Percentiles rank a stretch among this genome's conserved stretches.
Evolutionary conservation across 2,797 vertebrate genomes (phyloP).

Genomic region (Sebastes taczanowskii): DNA sequence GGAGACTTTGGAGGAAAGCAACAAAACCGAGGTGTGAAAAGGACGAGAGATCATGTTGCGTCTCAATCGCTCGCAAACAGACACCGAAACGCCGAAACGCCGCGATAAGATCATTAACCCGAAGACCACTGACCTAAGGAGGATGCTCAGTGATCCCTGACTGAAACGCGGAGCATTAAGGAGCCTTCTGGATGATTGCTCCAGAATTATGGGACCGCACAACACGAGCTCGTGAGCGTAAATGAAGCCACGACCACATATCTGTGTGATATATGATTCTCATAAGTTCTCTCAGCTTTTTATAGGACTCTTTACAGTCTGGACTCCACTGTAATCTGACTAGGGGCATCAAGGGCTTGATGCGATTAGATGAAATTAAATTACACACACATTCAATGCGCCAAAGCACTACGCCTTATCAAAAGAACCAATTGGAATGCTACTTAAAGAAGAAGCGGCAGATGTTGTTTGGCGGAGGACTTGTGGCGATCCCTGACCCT

Average conservation of each 20-base stretch:
- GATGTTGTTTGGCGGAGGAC: constrained; percentile 33
- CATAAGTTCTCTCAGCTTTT: constrained; percentile 58
- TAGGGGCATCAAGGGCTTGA: constrained; percentile 53
- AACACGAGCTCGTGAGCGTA: constrained; percentile 46
- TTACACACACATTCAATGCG: constrained; percentile 59
- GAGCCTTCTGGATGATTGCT: constrained; percentile 65
- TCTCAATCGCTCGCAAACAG: constrained; percentile 33
- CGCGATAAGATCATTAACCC: constrained; percentile 70
- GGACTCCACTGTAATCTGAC: constrained; percentile 60
- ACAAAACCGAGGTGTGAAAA: constrained; percentile 10
- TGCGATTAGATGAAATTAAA: constrained; percentile 64
- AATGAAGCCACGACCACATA: constrained; percentile 55
- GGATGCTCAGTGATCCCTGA: constrained; percentile 58
- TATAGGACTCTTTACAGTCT: constrained; percentile 63
- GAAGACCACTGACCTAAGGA: constrained; percentile 63
- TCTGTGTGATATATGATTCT: constrained; percentile 59
- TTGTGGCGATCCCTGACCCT: constrained; percentile 45
- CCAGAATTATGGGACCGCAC: constrained; percentile 59
- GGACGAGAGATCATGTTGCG: constrained; percentile 3
- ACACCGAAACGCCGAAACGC: constrained; percentile 36
- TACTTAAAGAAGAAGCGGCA: constrained; percentile 39
- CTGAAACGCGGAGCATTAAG: constrained; percentile 51
- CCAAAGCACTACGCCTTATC: constrained; percentile 49
- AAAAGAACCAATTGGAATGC: constrained; percentile 37
- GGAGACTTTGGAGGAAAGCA: neutral